Base-by-base conservation (phyloP, 2,888 invertebrate species). In the Masnerella sp. region DNA sequence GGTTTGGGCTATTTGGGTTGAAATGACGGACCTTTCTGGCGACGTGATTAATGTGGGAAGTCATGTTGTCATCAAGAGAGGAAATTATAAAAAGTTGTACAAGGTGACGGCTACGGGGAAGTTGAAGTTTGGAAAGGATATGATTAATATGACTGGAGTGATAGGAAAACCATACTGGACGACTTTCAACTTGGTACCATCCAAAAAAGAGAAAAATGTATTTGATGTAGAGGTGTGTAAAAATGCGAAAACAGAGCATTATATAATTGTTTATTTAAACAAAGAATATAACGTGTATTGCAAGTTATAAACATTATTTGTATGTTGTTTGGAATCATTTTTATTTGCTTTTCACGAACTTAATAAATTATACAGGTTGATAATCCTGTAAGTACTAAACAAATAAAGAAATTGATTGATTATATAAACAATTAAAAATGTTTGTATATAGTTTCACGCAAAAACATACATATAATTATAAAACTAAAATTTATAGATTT, bases 61-160 rank as follows among this genome's bases (percentile, higher is more conserved):
- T 81, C 93, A 93, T 83, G 90, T 95, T 51, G 89, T 95, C 59
- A 91, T 95, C 40, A 93, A 95, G 83, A 91, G 94, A 69, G 93
- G 95, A 78, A 92, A 91, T 79, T 95, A 92, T 83, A 93, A 91
- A 69, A 95, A 95, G 87, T 84, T 95, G 14, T 93, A 93, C 78
- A 94, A 94, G 87, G 90, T 94, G 67, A 91, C 91, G 77, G 81
- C 90, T 4, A 91, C 92, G 78, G 91, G 92, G 0, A 89, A 88
- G 30, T 89, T 94, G 25, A 90, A 88, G 74, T 82, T 95, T 65
- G 94, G 94, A 2, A 92, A 92, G 80, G 93, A 94, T 81, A 90
- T 89, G 64, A 88, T 96, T 7, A 91, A 93, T 83, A 88, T 95
- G 79, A 89, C 88, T 76, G 91, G 90, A 40, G 90, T 94, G 45